Conservation (phyloP, 2,113 vertebrate species). For the Chionis minor region DNA sequence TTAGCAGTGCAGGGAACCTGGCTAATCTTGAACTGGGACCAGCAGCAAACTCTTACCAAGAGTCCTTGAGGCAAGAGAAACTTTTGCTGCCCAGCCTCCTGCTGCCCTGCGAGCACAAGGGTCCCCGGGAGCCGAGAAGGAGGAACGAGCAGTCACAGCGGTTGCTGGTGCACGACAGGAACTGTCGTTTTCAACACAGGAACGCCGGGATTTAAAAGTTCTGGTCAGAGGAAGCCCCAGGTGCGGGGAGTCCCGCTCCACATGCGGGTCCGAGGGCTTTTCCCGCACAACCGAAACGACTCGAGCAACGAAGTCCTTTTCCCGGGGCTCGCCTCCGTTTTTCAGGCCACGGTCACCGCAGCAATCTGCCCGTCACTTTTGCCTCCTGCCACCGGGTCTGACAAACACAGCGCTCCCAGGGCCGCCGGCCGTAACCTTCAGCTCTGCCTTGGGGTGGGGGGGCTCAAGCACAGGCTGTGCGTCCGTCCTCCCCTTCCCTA, state of each 20-base stretch:
- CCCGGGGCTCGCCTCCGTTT: not conserved
- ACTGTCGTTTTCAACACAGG: not conserved
- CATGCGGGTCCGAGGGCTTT: fast-evolving
- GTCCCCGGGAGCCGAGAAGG: not conserved
- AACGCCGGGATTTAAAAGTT: not conserved
- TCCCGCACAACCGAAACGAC: not conserved
- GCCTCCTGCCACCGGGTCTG: not conserved
- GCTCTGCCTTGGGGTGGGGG: not conserved
- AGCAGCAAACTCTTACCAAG: not conserved
- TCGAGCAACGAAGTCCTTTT: not conserved
- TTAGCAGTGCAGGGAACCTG: not conserved
- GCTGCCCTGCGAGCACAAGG: not conserved
- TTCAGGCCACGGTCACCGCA: not conserved
- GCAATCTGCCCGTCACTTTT: not conserved
- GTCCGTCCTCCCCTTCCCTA: not conserved
- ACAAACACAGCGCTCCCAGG: fast-evolving
- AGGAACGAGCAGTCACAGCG: not conserved
- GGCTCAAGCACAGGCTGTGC: not conserved
- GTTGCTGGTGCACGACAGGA: not conserved
- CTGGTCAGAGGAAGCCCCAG: not conserved
- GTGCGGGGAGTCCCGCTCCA: not conserved
- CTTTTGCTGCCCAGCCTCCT: not conserved
- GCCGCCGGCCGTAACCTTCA: not conserved
- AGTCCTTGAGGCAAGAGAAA: not conserved
- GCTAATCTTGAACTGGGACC: not conserved